Conservation (phyloP, 2,888 invertebrate genomes). For the Schrankia costaestrigalis region DNA sequence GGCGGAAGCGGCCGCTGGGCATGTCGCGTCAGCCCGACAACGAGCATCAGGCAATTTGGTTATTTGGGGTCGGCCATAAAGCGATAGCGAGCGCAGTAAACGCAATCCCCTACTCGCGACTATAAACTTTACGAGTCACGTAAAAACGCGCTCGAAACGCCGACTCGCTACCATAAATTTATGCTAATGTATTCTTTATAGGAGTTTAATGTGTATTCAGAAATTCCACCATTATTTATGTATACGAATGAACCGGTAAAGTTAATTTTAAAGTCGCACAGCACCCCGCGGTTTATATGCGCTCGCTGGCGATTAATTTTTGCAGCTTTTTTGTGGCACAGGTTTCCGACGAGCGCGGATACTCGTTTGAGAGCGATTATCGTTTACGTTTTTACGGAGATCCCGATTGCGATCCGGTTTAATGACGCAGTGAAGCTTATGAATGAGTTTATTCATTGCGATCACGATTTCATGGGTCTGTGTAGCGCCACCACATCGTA, state of each 20-base stretch:
- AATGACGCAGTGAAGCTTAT: constrained; percentile 38
- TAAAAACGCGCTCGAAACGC: constrained; percentile 79
- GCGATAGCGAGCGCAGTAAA: constrained; percentile 78
- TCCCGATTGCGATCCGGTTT: constrained; percentile 38
- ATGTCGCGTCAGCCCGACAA: constrained; percentile 55
- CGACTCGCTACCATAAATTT: constrained; percentile 80
- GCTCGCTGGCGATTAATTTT: constrained; percentile 61
- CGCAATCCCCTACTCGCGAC: constrained; percentile 80
- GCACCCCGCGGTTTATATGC: constrained; percentile 67
- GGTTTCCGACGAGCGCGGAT: constrained; percentile 50
- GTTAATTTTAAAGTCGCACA: constrained; percentile 78
- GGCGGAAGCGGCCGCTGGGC: constrained; percentile 29
- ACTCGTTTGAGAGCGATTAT: constrained; percentile 52
- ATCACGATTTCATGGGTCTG: constrained; percentile 34
- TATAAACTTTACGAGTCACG: constrained; percentile 81
- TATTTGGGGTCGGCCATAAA: constrained; percentile 79
- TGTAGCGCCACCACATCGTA: constrained; percentile 33
- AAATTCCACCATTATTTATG: constrained; percentile 80
- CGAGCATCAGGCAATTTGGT: constrained; percentile 72
- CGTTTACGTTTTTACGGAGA: constrained; percentile 44
- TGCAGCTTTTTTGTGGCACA: constrained; percentile 50
- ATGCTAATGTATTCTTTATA: constrained; percentile 82
- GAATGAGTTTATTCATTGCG: constrained; percentile 43
- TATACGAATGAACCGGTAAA: constrained; percentile 79
- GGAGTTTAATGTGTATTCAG: constrained; percentile 81